Conservation (phyloP, 1,140 invertebrate genomes). For the Spodoptera frugiperda region DNA sequence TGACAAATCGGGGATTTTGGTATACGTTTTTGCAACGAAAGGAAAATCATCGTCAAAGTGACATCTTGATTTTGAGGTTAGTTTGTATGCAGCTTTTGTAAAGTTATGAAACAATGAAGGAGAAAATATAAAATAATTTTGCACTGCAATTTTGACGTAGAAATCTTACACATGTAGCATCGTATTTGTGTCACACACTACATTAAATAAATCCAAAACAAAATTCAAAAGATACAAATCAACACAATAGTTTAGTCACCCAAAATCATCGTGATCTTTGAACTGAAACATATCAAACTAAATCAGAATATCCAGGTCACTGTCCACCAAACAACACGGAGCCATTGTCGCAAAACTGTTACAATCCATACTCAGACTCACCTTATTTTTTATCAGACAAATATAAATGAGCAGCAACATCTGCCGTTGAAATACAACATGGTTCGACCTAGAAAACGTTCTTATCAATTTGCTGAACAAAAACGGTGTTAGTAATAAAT, state of each 20-base stretch:
- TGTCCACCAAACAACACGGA: background rate
- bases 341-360: background rate
- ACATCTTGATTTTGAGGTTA: background rate
- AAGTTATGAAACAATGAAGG: background rate
- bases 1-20: slow-evolving; percentile 21
- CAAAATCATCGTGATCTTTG: background rate
- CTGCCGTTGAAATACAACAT: slow-evolving; percentile 13
- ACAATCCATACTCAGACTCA: background rate
- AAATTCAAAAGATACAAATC: background rate
- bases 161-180: no score
- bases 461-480: slow-evolving; percentile 31
- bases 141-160: no score
- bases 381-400: slow-evolving; percentile 23
- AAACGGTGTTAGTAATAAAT: slow-evolving; percentile 34
- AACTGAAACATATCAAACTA: background rate
- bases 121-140: background rate
- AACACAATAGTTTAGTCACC: background rate
- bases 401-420: slow-evolving; percentile 13
- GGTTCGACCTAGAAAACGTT: slow-evolving; percentile 5
- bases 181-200: no score
- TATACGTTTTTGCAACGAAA: slow-evolving; percentile 1
- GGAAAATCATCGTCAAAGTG: background rate
- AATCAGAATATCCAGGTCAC: background rate
- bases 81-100: background rate
- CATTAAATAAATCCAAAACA: no score